Base-by-base conservation (phyloP, 2,797 vertebrate genomes). In the Myotis pilosus region DNA sequence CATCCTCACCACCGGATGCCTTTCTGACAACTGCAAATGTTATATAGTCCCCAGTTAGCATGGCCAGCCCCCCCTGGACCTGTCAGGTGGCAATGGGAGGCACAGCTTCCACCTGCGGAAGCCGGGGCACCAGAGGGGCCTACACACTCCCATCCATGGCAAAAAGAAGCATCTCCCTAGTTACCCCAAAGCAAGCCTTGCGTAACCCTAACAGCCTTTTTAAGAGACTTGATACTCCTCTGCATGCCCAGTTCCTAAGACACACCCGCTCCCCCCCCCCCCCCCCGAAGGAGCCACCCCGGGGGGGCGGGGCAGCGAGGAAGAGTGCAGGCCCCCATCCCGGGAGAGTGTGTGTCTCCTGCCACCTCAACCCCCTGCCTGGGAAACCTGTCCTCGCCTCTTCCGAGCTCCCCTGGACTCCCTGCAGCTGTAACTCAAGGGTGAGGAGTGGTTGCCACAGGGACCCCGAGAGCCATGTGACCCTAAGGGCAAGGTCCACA, bases 1-100 rank as follows among this genome's bases (percentile, higher is more conserved):
- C 72, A 57, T 82, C 76, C 78, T 95, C 89, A 93, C 97, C 84
- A 84, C 0, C 0, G 96, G 62, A 90, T 53, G 91, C 51, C 84
- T 91, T 1, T 0, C 96, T 97, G 92, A 95, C 74, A 92, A 87
- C 87, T 83, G 30, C 2, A n/a, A 68, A n/a, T 20, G 83, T 96
- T 94, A 89, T 97, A 92, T 57, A 90, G 79, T 60, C 82, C 82
- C 71, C 82, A 89, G 87, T 55, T 15, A 33, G 64, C 38, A 95
- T 71, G 78, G 85, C 3, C 23, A 51, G 64, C 62, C 15, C 41
- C 41, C 30, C 13, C 51, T 30, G 36, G 28, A 17, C 22, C 15
- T 16, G 47, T 62, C 62, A 28, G 41, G n/a, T 64, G 22, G 72
- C 44, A 30, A 62, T 89, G 36, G 51, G 3, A 41, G 0, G 1